Conservation (phyloP, 1,140 invertebrate genomes). For the Drosophila tani region DNA sequence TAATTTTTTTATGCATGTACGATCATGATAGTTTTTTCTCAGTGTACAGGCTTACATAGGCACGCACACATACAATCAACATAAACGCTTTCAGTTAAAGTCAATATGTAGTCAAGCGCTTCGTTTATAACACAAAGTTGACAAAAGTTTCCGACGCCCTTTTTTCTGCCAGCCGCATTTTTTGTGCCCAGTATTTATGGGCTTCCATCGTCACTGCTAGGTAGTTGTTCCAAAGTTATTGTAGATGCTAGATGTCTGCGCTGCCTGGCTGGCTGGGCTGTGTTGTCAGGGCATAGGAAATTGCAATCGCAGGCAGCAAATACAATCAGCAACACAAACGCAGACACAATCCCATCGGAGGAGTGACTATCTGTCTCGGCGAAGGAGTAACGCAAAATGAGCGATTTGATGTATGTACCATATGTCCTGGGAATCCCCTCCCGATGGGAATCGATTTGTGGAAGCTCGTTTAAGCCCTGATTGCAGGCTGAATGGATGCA, state of each 20-base stretch:
- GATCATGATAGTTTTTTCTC: background rate
- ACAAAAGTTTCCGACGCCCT: conserved; percentile 64
- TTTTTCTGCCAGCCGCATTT: conserved; percentile 26
- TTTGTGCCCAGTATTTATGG: conserved; percentile 65
- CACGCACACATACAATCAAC: conserved; percentile 50
- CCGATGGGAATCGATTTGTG: conserved; percentile 45
- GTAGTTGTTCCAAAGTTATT: conserved; percentile 53
- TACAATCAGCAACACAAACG: conserved; percentile 63
- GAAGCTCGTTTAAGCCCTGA: conserved; percentile 22
- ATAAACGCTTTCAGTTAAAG: conserved; percentile 70
- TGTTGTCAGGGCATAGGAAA: conserved; percentile 57
- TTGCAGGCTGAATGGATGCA: conserved; percentile 13
- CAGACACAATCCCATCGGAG: conserved; percentile 30
- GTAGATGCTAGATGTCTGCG: conserved; percentile 18
- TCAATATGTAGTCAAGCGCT: conserved; percentile 75
- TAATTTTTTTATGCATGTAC: no score
- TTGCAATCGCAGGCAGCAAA: conserved; percentile 71
- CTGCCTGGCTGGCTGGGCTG: conserved; percentile 1
- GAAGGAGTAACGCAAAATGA: conserved; percentile 32
- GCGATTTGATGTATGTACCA: conserved; percentile 39
- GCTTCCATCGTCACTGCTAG: conserved; percentile 65
- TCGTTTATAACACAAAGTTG: conserved; percentile 73
- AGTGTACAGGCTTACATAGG: conserved; percentile 7
- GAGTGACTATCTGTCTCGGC: conserved; percentile 12
- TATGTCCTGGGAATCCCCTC: conserved; percentile 14